Evolutionary conservation across 2,113 vertebrate species (phyloP), one percentile per base, ranked within the genome.

Genomic region (Pipa parva): DNA sequence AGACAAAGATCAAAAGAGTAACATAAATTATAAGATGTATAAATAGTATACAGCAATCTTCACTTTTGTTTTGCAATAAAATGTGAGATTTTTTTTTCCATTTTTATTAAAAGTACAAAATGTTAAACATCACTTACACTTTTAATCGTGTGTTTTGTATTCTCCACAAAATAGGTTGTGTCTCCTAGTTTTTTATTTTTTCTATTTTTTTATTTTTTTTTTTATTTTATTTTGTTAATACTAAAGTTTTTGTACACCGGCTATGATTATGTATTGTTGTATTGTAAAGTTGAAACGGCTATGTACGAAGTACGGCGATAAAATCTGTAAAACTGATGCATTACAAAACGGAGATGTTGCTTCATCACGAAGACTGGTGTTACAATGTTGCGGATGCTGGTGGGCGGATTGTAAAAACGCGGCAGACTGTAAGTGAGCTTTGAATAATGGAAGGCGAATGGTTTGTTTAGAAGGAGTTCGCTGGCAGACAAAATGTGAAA

Each of bases 21-120:
- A 97, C 95, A 99, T 97, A 97, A 99, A 97, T 97, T 97, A 97
- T 93, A 97, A 85, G 92, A 95, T 92, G 97, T 97, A 99, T 99
- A 98, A 99, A 98, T 97, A 99, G 95, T 88, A 93, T 95, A 97
- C 94, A 97, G 92, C 91, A 92, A 97, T 95, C 93, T 91, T 97
- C 95, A 94, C 93, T 81, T 85, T 63, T n/a, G n/a, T n/a, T 15
- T 58, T 83, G 92, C 92, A 92, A 96, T 93, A 95, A 95, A 95
- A 94, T 90, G 92, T 93, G 90, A 89, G 87, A 89, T 89, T 92
- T 85, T 92, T 89, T 85, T 76, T 86, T 51, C 75, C 75, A 81
- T 84, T 87, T 89, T 82, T 78, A 79, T 82, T 80, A 87, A n/a
- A n/a, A 90, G 89, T 94, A 97, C 90, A 95, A 96, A 97, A 98